These are phyloP conservation scores for Leucosticte australis DNA, from an alignment of 2,113 vertebrate species.

Conservation along the genomic window DNA sequence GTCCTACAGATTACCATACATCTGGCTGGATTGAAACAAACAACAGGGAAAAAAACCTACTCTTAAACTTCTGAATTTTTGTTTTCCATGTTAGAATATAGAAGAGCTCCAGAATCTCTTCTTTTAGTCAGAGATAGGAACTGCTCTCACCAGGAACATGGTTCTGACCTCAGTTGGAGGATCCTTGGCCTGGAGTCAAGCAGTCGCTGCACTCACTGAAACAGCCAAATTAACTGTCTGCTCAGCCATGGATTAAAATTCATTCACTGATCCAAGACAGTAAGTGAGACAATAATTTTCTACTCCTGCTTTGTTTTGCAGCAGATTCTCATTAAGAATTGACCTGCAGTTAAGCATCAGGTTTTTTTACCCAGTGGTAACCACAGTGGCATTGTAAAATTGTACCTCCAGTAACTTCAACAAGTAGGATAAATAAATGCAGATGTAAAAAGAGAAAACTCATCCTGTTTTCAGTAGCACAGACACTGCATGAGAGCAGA, in stretches of 20 bases:
- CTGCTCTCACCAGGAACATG: background rate
- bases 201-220: background rate
- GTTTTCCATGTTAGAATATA: background rate
- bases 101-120: background rate
- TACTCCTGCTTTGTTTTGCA: background rate
- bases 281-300: background rate
- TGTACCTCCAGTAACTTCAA: background rate
- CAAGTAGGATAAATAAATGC: background rate
- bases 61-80: background rate
- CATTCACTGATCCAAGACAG: constrained; percentile 20
- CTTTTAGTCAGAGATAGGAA: background rate
- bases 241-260: constrained; percentile 22
- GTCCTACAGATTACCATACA: background rate
- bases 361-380: background rate
- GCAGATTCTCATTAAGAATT: background rate
- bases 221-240: constrained; percentile 26
- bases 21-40: background rate
- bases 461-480: background rate
- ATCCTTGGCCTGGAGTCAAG: constrained; percentile 19
- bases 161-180: background rate
- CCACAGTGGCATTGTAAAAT: background rate
- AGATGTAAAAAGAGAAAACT: background rate
- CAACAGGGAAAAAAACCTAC: background rate
- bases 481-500: background rate
- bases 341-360: background rate